Evolutionary conservation across 2,888 invertebrate genomes (phyloP).

Genomic region (Anagyrus pseudococci): DNA sequence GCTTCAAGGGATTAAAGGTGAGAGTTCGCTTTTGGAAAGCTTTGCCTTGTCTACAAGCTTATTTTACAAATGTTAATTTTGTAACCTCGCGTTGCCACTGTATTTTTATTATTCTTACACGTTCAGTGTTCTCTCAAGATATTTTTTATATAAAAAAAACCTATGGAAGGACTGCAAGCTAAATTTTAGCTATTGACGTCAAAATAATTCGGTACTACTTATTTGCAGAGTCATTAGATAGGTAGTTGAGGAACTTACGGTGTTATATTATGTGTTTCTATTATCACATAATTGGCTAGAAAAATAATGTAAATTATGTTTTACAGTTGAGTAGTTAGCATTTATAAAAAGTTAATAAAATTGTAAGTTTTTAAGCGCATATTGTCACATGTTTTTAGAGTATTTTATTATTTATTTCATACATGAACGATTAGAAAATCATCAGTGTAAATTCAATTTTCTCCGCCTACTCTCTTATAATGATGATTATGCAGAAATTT

Average conservation of each 20-base stretch:
- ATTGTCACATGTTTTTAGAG: conserved; percentile 40
- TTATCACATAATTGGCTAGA: conserved; percentile 37
- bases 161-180: conserved; percentile 24
- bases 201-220: conserved; percentile 39
- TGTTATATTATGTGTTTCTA: conserved; percentile 31
- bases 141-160: conserved; percentile 27
- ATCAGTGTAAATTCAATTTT: conserved; percentile 25
- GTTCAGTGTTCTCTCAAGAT: neutral
- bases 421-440: conserved; percentile 22
- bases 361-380: conserved; percentile 38
- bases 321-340: conserved; percentile 40
- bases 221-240: conserved; percentile 39
- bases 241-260: conserved; percentile 28
- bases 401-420: conserved; percentile 44
- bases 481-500: neutral
- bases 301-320: conserved; percentile 39
- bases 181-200: conserved; percentile 30
- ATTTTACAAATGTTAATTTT: conserved; percentile 33
- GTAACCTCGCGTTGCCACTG: conserved; percentile 34
- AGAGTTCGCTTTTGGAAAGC: conserved; percentile 33
- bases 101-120: conserved; percentile 28
- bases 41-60: conserved; percentile 37
- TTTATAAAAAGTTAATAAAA: conserved; percentile 38
- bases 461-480: conserved; percentile 22
- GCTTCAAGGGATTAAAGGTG: conserved; percentile 36